Conservation (phyloP, 2,797 vertebrate species). For the Tauraco hartlaubi region DNA sequence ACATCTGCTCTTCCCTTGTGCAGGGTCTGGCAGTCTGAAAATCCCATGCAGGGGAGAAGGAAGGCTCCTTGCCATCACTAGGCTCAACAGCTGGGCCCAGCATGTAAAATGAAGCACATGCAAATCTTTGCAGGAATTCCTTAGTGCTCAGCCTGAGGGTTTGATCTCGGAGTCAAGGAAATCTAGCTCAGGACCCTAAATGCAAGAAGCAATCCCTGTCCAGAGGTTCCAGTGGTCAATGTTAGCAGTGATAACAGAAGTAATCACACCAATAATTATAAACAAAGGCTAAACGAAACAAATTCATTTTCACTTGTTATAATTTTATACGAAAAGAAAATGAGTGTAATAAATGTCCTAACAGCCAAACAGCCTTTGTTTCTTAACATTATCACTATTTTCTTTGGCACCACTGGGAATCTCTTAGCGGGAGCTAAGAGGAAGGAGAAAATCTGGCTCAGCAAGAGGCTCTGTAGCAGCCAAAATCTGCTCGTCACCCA, state of each 20-base stretch:
- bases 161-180: conserved; percentile 31
- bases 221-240: neutral
- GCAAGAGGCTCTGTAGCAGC: conserved; percentile 26
- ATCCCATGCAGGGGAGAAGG: conserved; percentile 30
- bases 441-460: conserved; percentile 46
- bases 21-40: conserved; percentile 48
- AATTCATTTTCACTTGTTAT: neutral
- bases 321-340: conserved; percentile 12
- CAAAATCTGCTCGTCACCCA: conserved; percentile 47
- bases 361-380: conserved; percentile 49
- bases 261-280: neutral
- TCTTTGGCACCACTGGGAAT: conserved; percentile 64
- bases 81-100: conserved; percentile 56
- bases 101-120: conserved; percentile 40
- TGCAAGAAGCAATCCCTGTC: neutral
- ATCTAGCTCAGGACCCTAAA: neutral
- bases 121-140: conserved; percentile 44
- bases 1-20: conserved; percentile 44
- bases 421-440: neutral
- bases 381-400: conserved; percentile 68
- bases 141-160: neutral
- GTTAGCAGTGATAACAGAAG: neutral
- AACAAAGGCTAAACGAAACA: conserved; percentile 37
- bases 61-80: conserved; percentile 54
- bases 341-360: conserved; percentile 48